Conservation (phyloP, 2,888 invertebrate genomes). For the Caenorhabditis sp. region DNA sequence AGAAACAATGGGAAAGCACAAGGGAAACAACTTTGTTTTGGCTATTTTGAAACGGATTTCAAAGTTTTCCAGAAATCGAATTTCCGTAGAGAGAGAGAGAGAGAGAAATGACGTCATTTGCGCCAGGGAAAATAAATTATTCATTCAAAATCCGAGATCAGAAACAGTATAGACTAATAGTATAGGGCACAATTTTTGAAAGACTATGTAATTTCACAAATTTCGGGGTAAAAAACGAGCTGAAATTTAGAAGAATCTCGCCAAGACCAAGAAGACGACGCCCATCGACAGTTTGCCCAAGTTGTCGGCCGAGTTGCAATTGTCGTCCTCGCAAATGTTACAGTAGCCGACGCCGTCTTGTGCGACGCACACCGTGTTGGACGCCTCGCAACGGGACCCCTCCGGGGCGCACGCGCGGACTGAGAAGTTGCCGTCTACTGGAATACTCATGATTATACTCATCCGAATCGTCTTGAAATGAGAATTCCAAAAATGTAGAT, state of each 20-base stretch:
- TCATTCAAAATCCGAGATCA: not conserved
- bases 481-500: constrained; percentile 1
- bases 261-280: constrained; percentile 7
- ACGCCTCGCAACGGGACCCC: constrained; percentile 65
- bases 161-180: not conserved
- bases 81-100: not conserved
- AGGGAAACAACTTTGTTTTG: not conserved
- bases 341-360: constrained; percentile 66
- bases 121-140: not conserved
- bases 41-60: not conserved
- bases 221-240: no score
- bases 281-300: not conserved
- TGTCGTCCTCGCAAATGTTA: constrained; percentile 66
- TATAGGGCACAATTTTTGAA: not conserved
- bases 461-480: not conserved
- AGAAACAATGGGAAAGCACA: not conserved
- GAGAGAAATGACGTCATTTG: not conserved
- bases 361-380: constrained; percentile 61
- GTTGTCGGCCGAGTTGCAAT: constrained; percentile 57
- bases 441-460: constrained; percentile 25
- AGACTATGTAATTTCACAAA: not conserved
- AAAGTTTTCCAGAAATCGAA: constrained; percentile 1
- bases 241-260: constrained; percentile 6
- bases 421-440: constrained; percentile 68
- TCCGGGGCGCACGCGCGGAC: constrained; percentile 67